phyloP scores from a whole-genome alignment of 2,888 invertebrate species.

The Elgonia sp. region DNA sequence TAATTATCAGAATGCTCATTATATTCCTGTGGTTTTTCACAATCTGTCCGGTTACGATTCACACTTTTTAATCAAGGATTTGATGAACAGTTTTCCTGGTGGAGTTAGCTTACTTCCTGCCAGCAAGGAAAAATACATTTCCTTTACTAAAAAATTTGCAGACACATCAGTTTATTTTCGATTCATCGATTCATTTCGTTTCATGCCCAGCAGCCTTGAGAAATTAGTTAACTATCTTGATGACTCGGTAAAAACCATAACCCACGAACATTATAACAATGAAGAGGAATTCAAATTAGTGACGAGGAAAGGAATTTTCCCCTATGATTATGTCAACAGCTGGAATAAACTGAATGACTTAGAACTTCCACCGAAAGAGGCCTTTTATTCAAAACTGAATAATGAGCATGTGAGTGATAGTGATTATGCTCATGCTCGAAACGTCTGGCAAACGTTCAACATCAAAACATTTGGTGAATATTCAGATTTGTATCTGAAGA shows the following conservation, averaged over 20 bases:
- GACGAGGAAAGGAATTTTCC: constrained; percentile 5
- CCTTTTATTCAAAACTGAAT: too few species aligned
- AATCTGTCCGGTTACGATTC: constrained; percentile 31
- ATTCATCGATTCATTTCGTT: constrained; percentile 43
- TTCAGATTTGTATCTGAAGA: too few species aligned
- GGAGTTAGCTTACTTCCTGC: too few species aligned
- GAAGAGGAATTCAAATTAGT: constrained; percentile 15
- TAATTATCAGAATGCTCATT: too few species aligned
- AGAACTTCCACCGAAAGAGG: too few species aligned
- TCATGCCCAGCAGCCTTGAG: constrained; percentile 33
- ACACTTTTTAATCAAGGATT: constrained; percentile 34
- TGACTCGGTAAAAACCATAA: constrained; percentile 10
- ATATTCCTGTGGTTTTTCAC: constrained; percentile 22
- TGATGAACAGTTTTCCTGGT: constrained; percentile 3
- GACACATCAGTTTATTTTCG: constrained; percentile 4
- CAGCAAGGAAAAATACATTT: constrained; percentile 54
- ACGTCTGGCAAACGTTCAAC: too few species aligned
- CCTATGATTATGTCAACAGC: too few species aligned
- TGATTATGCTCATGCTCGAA: constrained; percentile 24
- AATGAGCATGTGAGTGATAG: neutral
- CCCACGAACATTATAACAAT: neutral
- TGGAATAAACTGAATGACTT: too few species aligned
- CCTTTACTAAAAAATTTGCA: constrained; percentile 27
- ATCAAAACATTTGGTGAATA: neutral
- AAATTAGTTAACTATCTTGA: constrained; percentile 26